These are phyloP conservation scores for Martes martes DNA, from an alignment of 2,113 vertebrate species.

Conservation along the genomic window DNA sequence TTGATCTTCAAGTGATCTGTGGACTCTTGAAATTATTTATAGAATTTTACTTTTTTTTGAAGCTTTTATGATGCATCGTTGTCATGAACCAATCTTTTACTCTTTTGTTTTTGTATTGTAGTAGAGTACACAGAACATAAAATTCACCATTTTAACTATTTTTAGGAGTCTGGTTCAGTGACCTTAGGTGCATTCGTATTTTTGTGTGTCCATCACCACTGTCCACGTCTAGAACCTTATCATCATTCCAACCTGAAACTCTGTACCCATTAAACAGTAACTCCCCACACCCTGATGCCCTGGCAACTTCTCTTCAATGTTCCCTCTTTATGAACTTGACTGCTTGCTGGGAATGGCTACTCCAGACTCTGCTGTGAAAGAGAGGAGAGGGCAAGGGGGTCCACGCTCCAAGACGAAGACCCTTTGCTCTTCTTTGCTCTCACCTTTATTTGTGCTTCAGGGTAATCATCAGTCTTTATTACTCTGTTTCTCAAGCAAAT, in stretches of 20 bases:
- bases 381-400: neutral
- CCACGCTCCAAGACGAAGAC: neutral
- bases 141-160: neutral
- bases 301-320: neutral
- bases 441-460: neutral
- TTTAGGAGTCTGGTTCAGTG: neutral
- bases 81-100: neutral
- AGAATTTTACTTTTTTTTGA: conserved; percentile 26
- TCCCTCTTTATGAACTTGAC: neutral
- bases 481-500: neutral
- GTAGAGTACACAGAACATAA: neutral
- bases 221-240: neutral
- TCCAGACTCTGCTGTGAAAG: neutral
- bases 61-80: neutral
- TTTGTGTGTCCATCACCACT: neutral
- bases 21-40: neutral
- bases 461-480: neutral
- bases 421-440: neutral
- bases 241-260: neutral
- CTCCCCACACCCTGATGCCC: accelerated
- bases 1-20: conserved; percentile 1
- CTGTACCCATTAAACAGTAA: neutral
- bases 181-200: neutral
- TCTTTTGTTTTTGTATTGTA: neutral
- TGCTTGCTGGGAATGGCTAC: neutral